Conservation (phyloP, 2,888 invertebrate species). For the Dorcus parallelipipedus region DNA sequence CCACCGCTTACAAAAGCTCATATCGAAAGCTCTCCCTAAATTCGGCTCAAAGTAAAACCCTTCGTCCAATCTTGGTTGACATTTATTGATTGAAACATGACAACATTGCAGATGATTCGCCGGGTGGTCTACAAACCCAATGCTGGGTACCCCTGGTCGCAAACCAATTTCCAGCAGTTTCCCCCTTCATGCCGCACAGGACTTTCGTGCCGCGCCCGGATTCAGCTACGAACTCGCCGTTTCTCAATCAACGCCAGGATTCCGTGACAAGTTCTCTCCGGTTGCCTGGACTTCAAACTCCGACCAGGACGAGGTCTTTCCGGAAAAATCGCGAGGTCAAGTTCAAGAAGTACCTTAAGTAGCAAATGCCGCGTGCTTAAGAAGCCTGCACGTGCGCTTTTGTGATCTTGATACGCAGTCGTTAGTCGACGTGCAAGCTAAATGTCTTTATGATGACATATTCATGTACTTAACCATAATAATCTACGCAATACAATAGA, state of each 20-base stretch:
- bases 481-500: too few species aligned
- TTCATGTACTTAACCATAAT: too few species aligned
- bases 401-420: too few species aligned
- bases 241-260: slow-evolving; percentile 14
- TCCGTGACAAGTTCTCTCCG: slow-evolving; percentile 53
- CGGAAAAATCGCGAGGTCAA: slow-evolving; percentile 55
- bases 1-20: slow-evolving; percentile 58
- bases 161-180: slow-evolving; percentile 67
- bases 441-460: too few species aligned
- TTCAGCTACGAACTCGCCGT: neutral
- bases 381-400: too few species aligned
- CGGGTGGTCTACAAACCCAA: slow-evolving; percentile 54
- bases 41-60: slow-evolving; percentile 46
- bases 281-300: slow-evolving; percentile 34
- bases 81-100: neutral
- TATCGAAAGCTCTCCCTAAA: slow-evolving; percentile 48
- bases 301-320: slow-evolving; percentile 50
- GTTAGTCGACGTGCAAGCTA: too few species aligned
- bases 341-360: slow-evolving; percentile 19
- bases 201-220: neutral
- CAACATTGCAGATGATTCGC: slow-evolving; percentile 47
- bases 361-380: neutral
- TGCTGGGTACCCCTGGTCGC: slow-evolving; percentile 70
- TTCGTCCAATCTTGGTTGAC: neutral
- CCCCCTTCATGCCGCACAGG: slow-evolving; percentile 56